Evolutionary conservation across 2,888 invertebrate genomes (phyloP).

Genomic region (Gasteruption jaculator): DNA sequence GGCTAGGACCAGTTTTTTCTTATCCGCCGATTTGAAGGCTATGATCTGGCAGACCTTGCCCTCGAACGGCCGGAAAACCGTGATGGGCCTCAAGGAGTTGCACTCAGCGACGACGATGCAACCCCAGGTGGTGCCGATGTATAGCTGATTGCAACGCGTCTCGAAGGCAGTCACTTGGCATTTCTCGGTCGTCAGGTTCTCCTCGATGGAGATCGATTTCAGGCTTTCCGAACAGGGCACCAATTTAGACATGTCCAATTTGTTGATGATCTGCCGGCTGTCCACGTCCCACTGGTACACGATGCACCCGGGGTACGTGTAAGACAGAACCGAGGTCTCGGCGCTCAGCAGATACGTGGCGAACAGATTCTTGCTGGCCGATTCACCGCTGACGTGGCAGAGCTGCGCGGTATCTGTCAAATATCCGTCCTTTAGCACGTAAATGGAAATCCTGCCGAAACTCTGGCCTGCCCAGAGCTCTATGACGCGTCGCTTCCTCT

Average conservation of each 20-base stretch:
- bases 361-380: conserved; percentile 59
- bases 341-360: conserved; percentile 68
- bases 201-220: conserved; percentile 86
- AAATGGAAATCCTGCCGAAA: conserved; percentile 74
- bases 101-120: conserved; percentile 88
- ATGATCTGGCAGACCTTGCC: conserved; percentile 64
- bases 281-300: conserved; percentile 83
- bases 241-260: conserved; percentile 86
- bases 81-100: conserved; percentile 74
- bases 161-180: conserved; percentile 62
- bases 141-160: conserved; percentile 59
- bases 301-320: conserved; percentile 81
- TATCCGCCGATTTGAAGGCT: conserved; percentile 47
- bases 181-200: conserved; percentile 72
- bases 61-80: conserved; percentile 89
- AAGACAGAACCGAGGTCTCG: conserved; percentile 68
- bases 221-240: conserved; percentile 89
- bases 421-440: conserved; percentile 60
- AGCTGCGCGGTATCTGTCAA: conserved; percentile 60
- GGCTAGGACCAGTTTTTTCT: conserved; percentile 59
- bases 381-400: conserved; percentile 60
- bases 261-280: conserved; percentile 65
- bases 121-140: conserved; percentile 93
- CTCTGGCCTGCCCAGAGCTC: conserved; percentile 89
- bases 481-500: conserved; percentile 48